Evolutionary conservation across 2,888 invertebrate genomes (phyloP).

Genomic region (Cerceris ruficornis): DNA sequence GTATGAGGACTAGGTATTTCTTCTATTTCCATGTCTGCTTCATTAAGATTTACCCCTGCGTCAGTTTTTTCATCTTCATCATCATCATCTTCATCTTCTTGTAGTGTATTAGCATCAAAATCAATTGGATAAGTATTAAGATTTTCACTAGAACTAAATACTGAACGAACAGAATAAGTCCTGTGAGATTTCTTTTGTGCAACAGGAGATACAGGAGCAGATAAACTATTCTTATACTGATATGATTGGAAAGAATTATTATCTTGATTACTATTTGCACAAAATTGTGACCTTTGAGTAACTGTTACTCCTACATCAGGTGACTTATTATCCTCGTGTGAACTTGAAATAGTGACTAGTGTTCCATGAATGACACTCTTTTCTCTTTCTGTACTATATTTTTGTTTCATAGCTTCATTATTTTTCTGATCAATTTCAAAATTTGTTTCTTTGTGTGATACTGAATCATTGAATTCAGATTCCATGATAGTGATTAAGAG

Average conservation of each 20-base stretch:
- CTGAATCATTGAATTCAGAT: constrained; percentile 65
- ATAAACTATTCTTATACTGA: constrained; percentile 75
- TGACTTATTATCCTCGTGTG: constrained; percentile 39
- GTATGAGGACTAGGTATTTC: constrained; percentile 74
- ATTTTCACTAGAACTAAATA: constrained; percentile 75
- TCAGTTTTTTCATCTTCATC: constrained; percentile 76
- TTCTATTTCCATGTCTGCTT: constrained; percentile 79
- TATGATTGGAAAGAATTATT: constrained; percentile 58
- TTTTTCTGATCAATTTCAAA: constrained; percentile 30
- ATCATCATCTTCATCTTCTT: constrained; percentile 76
- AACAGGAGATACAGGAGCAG: constrained; percentile 75
- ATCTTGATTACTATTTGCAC: constrained; percentile 40
- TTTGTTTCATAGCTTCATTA: constrained; percentile 39
- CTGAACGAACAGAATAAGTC: constrained; percentile 71
- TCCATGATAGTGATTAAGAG: constrained; percentile 77
- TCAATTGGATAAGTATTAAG: constrained; percentile 72
- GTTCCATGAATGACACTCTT: constrained; percentile 57
- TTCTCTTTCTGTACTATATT: constrained; percentile 47
- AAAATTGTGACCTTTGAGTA: constrained; percentile 31
- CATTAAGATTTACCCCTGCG: constrained; percentile 81
- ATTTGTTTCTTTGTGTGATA: constrained; percentile 41
- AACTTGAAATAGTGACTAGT: constrained; percentile 23
- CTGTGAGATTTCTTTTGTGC: constrained; percentile 63
- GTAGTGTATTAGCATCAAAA: constrained; percentile 69
- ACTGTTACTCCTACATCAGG: constrained; percentile 52